Evolutionary conservation across 30 jellyfish, hydroid and myxozoan genomes (phyloP), one percentile per base, ranked within the genome.

Genomic region (Chrysaora quinquecirrha): DNA sequence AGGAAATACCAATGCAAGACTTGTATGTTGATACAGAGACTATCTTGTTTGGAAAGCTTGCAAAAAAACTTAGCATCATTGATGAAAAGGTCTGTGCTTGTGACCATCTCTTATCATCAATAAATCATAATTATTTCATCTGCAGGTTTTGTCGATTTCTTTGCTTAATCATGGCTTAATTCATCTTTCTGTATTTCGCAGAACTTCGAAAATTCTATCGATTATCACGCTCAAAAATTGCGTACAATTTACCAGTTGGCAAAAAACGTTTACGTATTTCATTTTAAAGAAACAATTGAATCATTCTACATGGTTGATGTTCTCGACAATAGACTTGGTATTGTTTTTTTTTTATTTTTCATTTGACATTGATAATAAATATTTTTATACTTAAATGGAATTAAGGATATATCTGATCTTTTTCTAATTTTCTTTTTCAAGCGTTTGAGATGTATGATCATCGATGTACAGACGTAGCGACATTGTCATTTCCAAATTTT

Each of bases 401-500:
- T 38, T 38, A 38, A 38, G 14, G 54, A 3, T 38, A 3, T 38
- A 14, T 38, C 14, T 38, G 6, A 6, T 38, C 54, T 14, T 3
- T 38, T 6, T 38, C 14, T 38, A 3, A 3, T 38, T 38, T 38
- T 38, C 6, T 38, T 38, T 38, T 38, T 38, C 6, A 6, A 87
- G 95, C 97, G 0, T 35, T 94, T 29, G 99, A 94, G 73, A 72
- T 94, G 95, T 94, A 87, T 61, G 99, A 94, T 58, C 80, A 88
- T 69, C 95, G 97, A 11, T 94, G 99, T 75, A 71, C 89, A 16
- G 99, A 94, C 27, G 97, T 89, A 28, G 81, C 64, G 64, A 71
- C 75, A 30, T 52, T 94, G 60, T 25, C 89, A 0, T 94, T 94
- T 49, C 99, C 99, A n/a, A 89, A 88, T 58, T 52, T 65, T 23